Conservation (phyloP, 23 tunicate species). For the Ciona savignyi region DNA sequence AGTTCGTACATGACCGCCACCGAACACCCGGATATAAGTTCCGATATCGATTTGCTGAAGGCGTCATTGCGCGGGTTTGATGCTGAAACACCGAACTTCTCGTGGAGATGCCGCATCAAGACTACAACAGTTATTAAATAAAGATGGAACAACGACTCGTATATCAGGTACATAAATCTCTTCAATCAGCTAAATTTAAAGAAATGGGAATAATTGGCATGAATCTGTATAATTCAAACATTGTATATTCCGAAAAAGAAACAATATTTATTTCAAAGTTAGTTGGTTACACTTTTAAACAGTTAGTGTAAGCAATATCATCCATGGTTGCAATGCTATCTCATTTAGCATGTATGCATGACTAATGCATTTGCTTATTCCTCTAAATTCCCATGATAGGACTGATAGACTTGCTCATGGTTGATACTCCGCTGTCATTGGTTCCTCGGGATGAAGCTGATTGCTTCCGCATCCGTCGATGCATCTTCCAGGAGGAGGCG, state of each 20-base stretch:
- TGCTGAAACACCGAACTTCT: slow-evolving; percentile 52
- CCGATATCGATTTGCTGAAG: slow-evolving; percentile 16
- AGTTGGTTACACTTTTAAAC: too few species aligned
- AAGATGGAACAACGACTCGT: slow-evolving; percentile 12
- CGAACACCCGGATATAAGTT: slow-evolving; percentile 28
- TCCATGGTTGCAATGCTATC: too few species aligned
- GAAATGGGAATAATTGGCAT: too few species aligned
- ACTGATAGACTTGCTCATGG: slow-evolving; percentile 61
- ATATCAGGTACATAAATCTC: slow-evolving; percentile 12
- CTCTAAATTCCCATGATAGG: too few species aligned
- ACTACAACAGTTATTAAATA: slow-evolving; percentile 14
- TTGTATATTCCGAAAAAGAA: too few species aligned
- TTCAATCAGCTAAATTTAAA: background rate
- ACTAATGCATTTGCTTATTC: too few species aligned
- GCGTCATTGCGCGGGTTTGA: slow-evolving; percentile 41
- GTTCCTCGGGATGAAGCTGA: slow-evolving; percentile 46
- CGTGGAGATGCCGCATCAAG: slow-evolving; percentile 35
- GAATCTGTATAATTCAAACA: too few species aligned
- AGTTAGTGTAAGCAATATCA: too few species aligned
- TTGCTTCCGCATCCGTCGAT: slow-evolving; percentile 70
- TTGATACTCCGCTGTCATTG: slow-evolving; percentile 62
- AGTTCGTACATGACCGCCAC: slow-evolving; percentile 28
- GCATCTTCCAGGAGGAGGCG: slow-evolving; percentile 69
- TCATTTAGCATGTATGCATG: too few species aligned
- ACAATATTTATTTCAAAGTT: too few species aligned